Evolutionary conservation across 2,113 vertebrate genomes (phyloP).

Genomic region (Salvelinus sp.): DNA sequence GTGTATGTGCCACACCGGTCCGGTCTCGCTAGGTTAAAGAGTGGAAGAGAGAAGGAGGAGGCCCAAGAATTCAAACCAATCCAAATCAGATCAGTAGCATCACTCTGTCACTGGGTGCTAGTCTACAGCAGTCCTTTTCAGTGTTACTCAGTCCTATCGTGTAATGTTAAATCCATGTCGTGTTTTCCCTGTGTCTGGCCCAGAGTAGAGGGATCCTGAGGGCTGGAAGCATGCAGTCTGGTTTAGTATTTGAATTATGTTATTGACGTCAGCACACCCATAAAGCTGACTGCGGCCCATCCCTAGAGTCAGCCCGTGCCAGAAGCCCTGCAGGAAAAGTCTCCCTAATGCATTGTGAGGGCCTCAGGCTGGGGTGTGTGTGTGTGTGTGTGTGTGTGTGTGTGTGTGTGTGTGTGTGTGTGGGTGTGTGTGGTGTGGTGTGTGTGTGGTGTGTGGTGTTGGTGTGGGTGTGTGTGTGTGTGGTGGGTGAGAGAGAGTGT

Average conservation of each 20-base stretch:
- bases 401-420: conserved; percentile 20
- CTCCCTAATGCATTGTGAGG: conserved; percentile 78
- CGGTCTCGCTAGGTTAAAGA: no score
- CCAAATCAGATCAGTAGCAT: no score
- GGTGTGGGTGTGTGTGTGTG: neutral
- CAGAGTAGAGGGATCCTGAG: conserved; percentile 71
- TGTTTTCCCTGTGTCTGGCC: conserved; percentile 71
- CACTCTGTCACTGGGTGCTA: no score
- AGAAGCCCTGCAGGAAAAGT: conserved; percentile 67
- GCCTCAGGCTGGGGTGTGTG: conserved; percentile 50
- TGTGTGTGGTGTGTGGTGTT: conserved; percentile 2
- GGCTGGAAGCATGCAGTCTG: conserved; percentile 88
- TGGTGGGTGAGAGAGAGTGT: neutral
- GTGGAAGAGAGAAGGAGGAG: no score
- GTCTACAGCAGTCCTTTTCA: conserved; percentile 23
- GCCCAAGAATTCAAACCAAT: no score
- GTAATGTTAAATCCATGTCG: conserved; percentile 68
- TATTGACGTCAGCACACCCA: conserved; percentile 99
- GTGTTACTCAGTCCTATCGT: conserved; percentile 63
- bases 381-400: conserved; percentile 9
- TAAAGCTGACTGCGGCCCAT: conserved; percentile 92
- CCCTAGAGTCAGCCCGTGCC: conserved; percentile 83
- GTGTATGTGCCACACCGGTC: no score
- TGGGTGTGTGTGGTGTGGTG: neutral
- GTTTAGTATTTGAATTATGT: conserved; percentile 99